Base-by-base conservation (phyloP, 2,797 vertebrate species). In the Coregonus suidteri region DNA sequence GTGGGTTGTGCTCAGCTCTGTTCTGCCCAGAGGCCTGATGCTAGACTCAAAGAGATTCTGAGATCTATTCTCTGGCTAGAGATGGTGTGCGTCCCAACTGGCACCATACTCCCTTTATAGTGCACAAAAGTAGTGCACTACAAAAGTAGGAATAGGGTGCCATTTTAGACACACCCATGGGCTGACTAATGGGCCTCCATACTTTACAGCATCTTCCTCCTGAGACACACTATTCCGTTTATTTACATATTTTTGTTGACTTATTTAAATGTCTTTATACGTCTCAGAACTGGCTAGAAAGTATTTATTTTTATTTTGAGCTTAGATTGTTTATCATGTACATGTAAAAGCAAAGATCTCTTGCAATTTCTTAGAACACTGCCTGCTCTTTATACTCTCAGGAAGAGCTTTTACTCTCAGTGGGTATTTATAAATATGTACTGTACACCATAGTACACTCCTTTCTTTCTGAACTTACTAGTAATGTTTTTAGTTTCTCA, bases 1-100 rank as follows among this genome's bases (percentile, higher is more conserved):
- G 52, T 53, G 52, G 52, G 52, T 14, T 34, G 52, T 53, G 52
- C 31, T 2, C 3, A 3, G 31, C 52, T 53, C 52, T 53, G 18
- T 59, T 59, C 54, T 56, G 52, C 76, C 79, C 71, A 76, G 74
- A 90, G 91, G 90, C 90, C 85, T 83, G 54, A 59, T 59, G 79
- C 82, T 83, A 41, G 79, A 86, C 89, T 89, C 81, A 86, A 87
- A 90, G 84, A 91, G 83, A 90, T 91, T 88, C 90, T 91, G 83
- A 82, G 90, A 87, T 92, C 87, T 88, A 76, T 90, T 90, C 86
- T 90, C 86, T 86, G 82, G 86, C 64, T 70, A 78, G 85, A 84
- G 88, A 91, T 80, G 75, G 84, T 81, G 85, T 59, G 54, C 6
- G 6, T 59, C 54, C 54, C 54, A 18, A 59, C 5, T 47, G 9